Base-by-base conservation (phyloP, 2,888 invertebrate species). In the Orchesella flavescens region DNA sequence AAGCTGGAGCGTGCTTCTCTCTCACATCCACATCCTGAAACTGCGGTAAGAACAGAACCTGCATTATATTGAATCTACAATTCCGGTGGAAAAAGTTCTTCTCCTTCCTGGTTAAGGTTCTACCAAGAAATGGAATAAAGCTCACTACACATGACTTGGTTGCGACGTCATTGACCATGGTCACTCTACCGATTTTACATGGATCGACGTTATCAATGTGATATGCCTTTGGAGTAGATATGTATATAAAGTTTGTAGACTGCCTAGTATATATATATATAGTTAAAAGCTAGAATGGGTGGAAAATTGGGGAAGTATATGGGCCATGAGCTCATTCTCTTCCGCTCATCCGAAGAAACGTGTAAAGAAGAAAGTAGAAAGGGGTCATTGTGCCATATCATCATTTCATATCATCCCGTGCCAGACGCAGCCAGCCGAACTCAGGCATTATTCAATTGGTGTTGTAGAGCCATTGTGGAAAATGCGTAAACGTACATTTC, bases 311-410 rank as follows among this genome's bases (percentile, higher is more conserved):
- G 61, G 69, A 63, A 78, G 63, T 78, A 78, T 78, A 78, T 78
- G 72, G 79, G 66, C 65, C 79, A 80, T 72, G 79, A 73, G 66
- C 79, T 57, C 55, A 72, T 80, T 73, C 73, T 66, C 53, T 53
- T 72, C 57, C 79, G 79, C 66, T 79, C 79, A 66, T 73, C 71
- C 66, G 23, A 23, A 79, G 57, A 55, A 59, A 80, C 59, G 72
- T 59, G 63, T 43, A 73, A 66, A 13, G 66, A n/a, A 65, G 71
- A 65, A 61, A 43, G 65, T 24, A 77, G 63, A 82, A 84, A 73
- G 72, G 74, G 81, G 84, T 84, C 84, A 84, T 84, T 84, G 84
- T 79, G 84, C 84, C 84, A 76, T 75, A 73, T 83, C 84, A 79
- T 84, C 78, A 68, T 75, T 79, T 65, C 78, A 75, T 84, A 81